These are phyloP conservation scores for Zaprionus obscuricornis DNA, from an alignment of 2,888 invertebrate genomes.

Conservation along the genomic window DNA sequence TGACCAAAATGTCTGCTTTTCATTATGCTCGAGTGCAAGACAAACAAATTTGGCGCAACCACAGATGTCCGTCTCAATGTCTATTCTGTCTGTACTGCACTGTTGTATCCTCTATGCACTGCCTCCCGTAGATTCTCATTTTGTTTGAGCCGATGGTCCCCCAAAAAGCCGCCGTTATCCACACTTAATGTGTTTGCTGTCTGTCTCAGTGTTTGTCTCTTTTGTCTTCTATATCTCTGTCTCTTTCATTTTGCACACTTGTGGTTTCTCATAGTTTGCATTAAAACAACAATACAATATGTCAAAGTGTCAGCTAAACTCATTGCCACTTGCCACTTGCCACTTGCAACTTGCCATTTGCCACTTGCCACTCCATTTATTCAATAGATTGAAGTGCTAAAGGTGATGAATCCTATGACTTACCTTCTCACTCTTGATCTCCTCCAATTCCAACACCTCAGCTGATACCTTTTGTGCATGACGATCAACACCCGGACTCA, in stretches of 20 bases:
- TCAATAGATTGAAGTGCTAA: conserved; percentile 4
- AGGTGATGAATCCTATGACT: no score
- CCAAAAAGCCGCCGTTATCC: conserved; percentile 57
- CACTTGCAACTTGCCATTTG: conserved; percentile 19
- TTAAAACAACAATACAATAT: conserved; percentile 43
- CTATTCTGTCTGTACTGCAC: conserved; percentile 2
- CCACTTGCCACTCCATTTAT: conserved; percentile 29
- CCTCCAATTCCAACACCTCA: conserved; percentile 83
- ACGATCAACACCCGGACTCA: conserved; percentile 86
- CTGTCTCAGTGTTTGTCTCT: conserved; percentile 19
- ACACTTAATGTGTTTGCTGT: conserved; percentile 67
- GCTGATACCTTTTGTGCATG: conserved; percentile 85
- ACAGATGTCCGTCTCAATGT: conserved; percentile 28
- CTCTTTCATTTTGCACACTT: conserved; percentile 3
- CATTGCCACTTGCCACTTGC: background rate
- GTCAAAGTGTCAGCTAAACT: conserved; percentile 43
- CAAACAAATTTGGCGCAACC: conserved; percentile 73
- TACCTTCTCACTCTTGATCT: conserved; percentile 83
- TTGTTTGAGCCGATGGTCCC: conserved; percentile 46
- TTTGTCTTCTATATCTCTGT: background rate
- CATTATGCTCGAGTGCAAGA: conserved; percentile 77
- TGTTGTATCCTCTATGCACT: conserved; percentile 15
- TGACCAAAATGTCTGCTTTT: conserved; percentile 75
- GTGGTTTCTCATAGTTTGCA: conserved; percentile 34
- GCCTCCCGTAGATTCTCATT: conserved; percentile 23